Conservation (phyloP, 2,888 invertebrate species). For the Kryphioiulus occultus region DNA sequence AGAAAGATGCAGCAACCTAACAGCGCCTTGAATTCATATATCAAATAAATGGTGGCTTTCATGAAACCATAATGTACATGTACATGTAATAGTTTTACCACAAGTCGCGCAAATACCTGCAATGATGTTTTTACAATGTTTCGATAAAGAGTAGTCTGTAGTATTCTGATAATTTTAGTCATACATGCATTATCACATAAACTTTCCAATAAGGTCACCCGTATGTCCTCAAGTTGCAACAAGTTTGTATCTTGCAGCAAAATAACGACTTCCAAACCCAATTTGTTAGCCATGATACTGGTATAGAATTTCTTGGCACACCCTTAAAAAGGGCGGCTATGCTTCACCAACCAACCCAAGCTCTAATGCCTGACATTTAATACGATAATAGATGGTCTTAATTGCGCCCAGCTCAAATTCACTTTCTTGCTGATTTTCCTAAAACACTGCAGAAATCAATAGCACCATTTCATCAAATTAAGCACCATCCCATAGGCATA, state of each 20-base stretch:
- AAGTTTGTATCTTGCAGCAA: background rate
- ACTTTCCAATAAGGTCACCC: too few relatives aligned
- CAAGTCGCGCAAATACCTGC: too few relatives aligned
- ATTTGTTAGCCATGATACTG: background rate
- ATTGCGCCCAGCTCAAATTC: constrained; percentile 25
- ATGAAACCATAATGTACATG: too few relatives aligned
- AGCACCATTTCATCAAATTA: constrained; percentile 25
- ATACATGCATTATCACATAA: too few relatives aligned
- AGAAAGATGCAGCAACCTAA: too few relatives aligned
- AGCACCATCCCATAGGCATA: background rate
- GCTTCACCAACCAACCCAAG: background rate
- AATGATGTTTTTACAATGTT: too few relatives aligned
- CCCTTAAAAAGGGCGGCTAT: background rate
- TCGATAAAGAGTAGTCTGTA: too few relatives aligned
- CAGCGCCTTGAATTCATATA: too few relatives aligned
- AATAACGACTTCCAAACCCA: background rate
- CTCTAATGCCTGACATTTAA: background rate
- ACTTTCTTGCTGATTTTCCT: constrained; percentile 25
- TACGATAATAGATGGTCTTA: constrained; percentile 26
- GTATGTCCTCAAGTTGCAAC: background rate
- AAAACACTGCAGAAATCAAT: constrained; percentile 8
- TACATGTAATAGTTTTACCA: too few relatives aligned
- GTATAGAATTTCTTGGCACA: background rate
- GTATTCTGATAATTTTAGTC: too few relatives aligned
- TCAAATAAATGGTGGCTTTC: too few relatives aligned